A percentile compares a stretch with the other conserved stretches of the same genome.
Evolutionary conservation across 2,888 invertebrate genomes (phyloP).

Genomic region (Aphelenchoides bicaudatus): DNA sequence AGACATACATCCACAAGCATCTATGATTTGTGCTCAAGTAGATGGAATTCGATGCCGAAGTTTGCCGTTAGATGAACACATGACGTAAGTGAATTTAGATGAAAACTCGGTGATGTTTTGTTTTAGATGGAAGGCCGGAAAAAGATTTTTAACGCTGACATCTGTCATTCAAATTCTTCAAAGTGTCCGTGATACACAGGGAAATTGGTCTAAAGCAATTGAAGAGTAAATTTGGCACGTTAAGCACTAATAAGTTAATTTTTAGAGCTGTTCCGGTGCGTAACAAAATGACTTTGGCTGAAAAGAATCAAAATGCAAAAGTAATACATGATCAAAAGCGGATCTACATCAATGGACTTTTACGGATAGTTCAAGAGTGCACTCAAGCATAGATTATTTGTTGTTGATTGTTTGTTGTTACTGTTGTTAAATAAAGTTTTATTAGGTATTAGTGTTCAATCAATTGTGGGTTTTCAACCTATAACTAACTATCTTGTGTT

Average conservation of each 20-base stretch:
- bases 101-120: conserved; percentile 6
- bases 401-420: too few relatives aligned
- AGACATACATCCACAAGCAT: conserved; percentile 43
- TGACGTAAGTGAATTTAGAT: conserved; percentile 21
- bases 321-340: conserved; percentile 29
- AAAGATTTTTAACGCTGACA: conserved; percentile 45
- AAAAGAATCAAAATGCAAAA: conserved; percentile 38
- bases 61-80: conserved; percentile 39
- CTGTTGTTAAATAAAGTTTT: too few relatives aligned
- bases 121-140: conserved; percentile 42
- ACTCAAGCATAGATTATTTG: too few relatives aligned
- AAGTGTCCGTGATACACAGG: conserved; percentile 40
- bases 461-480: too few relatives aligned
- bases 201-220: conserved; percentile 44
- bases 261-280: conserved; percentile 45
- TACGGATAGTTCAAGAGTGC: conserved; percentile 33
- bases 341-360: conserved; percentile 37
- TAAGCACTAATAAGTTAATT: background rate
- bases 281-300: conserved; percentile 35
- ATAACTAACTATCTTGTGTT: too few relatives aligned
- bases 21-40: conserved; percentile 39
- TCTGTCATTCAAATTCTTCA: conserved; percentile 50
- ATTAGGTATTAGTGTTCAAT: too few relatives aligned
- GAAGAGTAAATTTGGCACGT: conserved; percentile 22
- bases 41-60: conserved; percentile 39